Percentiles rank a stretch among this genome's conserved stretches.
Conservation (phyloP, 2,888 invertebrate species). For the Scaeva pyrastri region DNA sequence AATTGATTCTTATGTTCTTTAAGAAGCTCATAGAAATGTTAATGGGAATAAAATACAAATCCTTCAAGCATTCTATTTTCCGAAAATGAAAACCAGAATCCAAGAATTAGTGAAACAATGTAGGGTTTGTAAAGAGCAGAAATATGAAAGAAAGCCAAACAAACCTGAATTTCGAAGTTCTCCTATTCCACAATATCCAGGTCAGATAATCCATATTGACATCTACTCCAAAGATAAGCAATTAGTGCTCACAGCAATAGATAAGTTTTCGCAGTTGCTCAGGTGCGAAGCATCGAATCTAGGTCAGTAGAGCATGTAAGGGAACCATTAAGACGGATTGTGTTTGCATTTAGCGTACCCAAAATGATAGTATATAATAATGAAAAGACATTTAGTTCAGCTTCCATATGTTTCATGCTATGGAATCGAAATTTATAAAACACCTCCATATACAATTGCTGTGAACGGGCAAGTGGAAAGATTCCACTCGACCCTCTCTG, state of each 20-base stretch:
- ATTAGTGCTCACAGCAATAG: slow-evolving; percentile 22
- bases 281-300: slow-evolving; percentile 8
- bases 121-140: no score
- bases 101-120: not conserved
- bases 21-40: slow-evolving; percentile 8
- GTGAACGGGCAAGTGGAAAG: slow-evolving; percentile 63
- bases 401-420: slow-evolving; percentile 34
- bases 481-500: not conserved
- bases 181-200: no score
- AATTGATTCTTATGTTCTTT: not conserved
- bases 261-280: no score
- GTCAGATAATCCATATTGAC: no score
- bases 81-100: slow-evolving; percentile 58
- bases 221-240: not conserved
- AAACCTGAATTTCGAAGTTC: no score
- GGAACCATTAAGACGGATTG: slow-evolving; percentile 28
- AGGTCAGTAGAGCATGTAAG: slow-evolving; percentile 32
- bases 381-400: slow-evolving; percentile 51
- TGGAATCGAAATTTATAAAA: slow-evolving; percentile 4
- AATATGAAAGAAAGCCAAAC: no score
- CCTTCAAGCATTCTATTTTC: slow-evolving; percentile 64
- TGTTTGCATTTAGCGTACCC: slow-evolving; percentile 44
- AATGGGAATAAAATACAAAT: slow-evolving; percentile 51
- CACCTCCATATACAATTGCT: slow-evolving; percentile 42
- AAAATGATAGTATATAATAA: slow-evolving; percentile 47